A percentile compares a stretch with the other conserved stretches of the same genome.
Evolutionary conservation across 2,797 vertebrate genomes (phyloP).

Genomic region (Coilia nasus): DNA sequence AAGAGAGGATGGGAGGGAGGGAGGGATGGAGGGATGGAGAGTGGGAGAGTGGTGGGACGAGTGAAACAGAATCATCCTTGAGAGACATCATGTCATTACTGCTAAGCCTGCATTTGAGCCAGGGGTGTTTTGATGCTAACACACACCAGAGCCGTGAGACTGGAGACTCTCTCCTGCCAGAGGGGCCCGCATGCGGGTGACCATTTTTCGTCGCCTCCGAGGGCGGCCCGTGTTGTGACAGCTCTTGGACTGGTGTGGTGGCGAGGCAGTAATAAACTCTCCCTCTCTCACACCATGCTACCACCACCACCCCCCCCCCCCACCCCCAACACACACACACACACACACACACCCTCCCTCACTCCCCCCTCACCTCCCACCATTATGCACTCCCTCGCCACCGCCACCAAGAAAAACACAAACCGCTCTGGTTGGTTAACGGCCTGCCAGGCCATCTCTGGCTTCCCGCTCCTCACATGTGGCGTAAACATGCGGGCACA

Average conservation of each 20-base stretch:
- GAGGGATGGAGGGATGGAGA: background rate
- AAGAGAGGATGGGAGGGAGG: background rate
- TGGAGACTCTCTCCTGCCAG: background rate
- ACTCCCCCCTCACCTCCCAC: background rate
- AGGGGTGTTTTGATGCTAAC: background rate
- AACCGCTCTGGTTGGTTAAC: conserved; percentile 40
- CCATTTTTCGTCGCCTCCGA: background rate
- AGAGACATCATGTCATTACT: conserved; percentile 16
- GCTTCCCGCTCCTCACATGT: conserved; percentile 42
- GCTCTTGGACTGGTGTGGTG: conserved; percentile 38
- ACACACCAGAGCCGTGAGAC: background rate
- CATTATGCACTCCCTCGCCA: background rate
- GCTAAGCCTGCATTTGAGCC: background rate
- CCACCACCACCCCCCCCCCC: background rate
- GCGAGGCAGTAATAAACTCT: conserved; percentile 26
- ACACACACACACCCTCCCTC: background rate
- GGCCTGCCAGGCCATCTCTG: conserved; percentile 35
- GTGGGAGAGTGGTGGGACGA: background rate
- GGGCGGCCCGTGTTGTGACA: background rate
- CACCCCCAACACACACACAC: background rate
- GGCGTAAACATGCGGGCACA: conserved; percentile 44
- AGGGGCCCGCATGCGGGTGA: background rate
- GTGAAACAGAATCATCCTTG: background rate
- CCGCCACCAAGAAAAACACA: conserved; percentile 23
- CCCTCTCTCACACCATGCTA: background rate